These are phyloP conservation scores for Portevinia maculata DNA, from an alignment of 2,888 invertebrate genomes.

Conservation along the genomic window DNA sequence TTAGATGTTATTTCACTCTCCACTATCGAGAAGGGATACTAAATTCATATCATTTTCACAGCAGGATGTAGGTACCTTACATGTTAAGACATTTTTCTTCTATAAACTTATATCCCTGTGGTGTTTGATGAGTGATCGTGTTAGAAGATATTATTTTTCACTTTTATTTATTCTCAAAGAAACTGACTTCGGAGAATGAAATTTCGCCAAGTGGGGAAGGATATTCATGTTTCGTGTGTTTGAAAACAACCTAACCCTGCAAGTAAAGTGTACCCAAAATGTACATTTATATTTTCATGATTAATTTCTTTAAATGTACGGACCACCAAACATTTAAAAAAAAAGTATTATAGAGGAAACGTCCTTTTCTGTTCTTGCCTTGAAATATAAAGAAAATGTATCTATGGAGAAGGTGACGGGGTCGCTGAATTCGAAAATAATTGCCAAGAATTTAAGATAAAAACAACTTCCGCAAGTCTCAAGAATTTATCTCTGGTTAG, in stretches of 20 bases:
- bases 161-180: conserved; percentile 22
- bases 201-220: conserved; percentile 19
- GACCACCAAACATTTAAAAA: too few relatives aligned
- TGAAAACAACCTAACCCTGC: not conserved
- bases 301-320: too few relatives aligned
- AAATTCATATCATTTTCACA: conserved; percentile 63
- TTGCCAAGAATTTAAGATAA: too few relatives aligned
- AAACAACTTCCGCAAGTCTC: too few relatives aligned
- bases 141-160: conserved; percentile 55
- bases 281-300: not conserved
- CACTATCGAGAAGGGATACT: conserved; percentile 40
- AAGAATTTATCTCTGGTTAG: too few relatives aligned
- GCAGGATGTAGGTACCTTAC: conserved; percentile 54
- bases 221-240: not conserved
- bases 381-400: too few relatives aligned
- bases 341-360: too few relatives aligned
- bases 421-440: too few relatives aligned
- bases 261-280: not conserved
- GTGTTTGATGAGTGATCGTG: conserved; percentile 60
- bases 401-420: too few relatives aligned
- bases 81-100: conserved; percentile 30
- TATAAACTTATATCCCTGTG: conserved; percentile 12
- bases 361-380: too few relatives aligned
- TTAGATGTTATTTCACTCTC: conserved; percentile 66
- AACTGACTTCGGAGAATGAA: not conserved